Conservation (phyloP, 2,888 invertebrate species). For the Harpalus rufipes region DNA sequence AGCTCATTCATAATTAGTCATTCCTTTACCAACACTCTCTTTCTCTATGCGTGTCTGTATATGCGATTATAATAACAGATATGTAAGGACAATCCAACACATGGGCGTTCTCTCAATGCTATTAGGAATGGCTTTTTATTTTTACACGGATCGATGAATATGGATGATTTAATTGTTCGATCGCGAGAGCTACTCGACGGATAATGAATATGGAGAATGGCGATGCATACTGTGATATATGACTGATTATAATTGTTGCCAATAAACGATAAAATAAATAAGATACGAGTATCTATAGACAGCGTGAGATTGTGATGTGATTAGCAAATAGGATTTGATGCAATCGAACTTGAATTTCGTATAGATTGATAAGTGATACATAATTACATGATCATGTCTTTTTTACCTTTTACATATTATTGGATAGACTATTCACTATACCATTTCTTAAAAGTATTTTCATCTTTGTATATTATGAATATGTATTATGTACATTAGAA, state of each 20-base stretch:
- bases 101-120: conserved; percentile 54
- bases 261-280: background rate
- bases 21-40: background rate
- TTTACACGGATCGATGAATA: conserved; percentile 54
- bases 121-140: conserved; percentile 40
- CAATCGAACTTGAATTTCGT: too few species aligned
- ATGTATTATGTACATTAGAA: too few species aligned
- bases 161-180: conserved; percentile 61
- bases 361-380: too few species aligned
- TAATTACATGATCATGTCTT: too few species aligned
- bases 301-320: background rate
- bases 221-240: background rate
- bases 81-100: conserved; percentile 55
- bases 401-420: too few species aligned
- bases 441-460: too few species aligned
- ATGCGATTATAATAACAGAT: conserved; percentile 53
- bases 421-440: too few species aligned
- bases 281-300: background rate
- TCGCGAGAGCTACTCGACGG: background rate
- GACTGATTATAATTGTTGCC: background rate
- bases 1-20: background rate
- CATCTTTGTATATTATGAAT: too few species aligned
- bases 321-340: background rate
- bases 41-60: conserved; percentile 25
- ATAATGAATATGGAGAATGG: conserved; percentile 48